Percentiles rank a stretch among this genome's conserved stretches.
Conservation (phyloP, 2,797 vertebrate genomes). For the Ispidina lecontei region DNA sequence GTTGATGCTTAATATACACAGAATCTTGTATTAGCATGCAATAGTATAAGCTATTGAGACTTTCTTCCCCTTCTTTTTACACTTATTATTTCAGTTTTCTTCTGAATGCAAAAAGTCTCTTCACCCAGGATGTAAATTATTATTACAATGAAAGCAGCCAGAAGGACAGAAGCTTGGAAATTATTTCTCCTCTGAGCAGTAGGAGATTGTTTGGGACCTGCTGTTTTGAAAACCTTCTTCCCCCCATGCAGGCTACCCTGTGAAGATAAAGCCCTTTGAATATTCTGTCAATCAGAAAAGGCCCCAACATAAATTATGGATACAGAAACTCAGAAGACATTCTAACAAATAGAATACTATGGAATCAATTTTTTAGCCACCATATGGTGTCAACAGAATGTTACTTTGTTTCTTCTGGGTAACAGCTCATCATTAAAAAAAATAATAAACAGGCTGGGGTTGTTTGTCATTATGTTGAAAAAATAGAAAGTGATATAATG, state of each 20-base stretch:
- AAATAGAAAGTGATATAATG: slow-evolving; percentile 62
- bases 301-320: slow-evolving; percentile 80
- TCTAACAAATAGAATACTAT: slow-evolving; percentile 78
- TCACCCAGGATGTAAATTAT: slow-evolving; percentile 76
- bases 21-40: slow-evolving; percentile 66
- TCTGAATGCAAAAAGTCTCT: slow-evolving; percentile 73
- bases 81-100: slow-evolving; percentile 51
- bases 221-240: slow-evolving; percentile 81
- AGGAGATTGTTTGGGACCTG: slow-evolving; percentile 79
- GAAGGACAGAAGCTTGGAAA: slow-evolving; percentile 82
- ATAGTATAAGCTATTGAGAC: slow-evolving; percentile 36
- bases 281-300: slow-evolving; percentile 80
- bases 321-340: slow-evolving; percentile 76
- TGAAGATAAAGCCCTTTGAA: slow-evolving; percentile 80
- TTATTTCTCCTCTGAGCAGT: slow-evolving; percentile 77
- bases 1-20: slow-evolving; percentile 65
- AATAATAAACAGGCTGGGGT: slow-evolving; percentile 58
- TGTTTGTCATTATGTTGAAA: slow-evolving; percentile 73
- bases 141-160: slow-evolving; percentile 78
- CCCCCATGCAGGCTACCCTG: slow-evolving; percentile 71
- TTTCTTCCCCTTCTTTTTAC: background rate
- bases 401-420: slow-evolving; percentile 78
- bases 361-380: slow-evolving; percentile 77
- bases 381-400: slow-evolving; percentile 83
- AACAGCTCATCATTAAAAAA: slow-evolving; percentile 77